Conservation (phyloP, 2,888 invertebrate genomes). For the Thereva nobilitata region DNA sequence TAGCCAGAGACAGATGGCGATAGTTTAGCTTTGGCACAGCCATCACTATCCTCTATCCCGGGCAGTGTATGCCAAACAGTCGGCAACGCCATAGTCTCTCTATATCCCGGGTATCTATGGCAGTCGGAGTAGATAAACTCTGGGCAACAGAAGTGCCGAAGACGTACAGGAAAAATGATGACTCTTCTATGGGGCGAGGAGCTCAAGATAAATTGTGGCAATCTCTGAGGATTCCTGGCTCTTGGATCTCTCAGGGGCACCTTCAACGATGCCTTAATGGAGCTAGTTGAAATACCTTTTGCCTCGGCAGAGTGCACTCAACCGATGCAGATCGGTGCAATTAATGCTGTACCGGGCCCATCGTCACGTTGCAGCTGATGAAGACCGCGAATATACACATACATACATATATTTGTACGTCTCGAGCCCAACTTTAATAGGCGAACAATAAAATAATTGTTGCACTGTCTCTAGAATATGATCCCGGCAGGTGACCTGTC, state of each 20-base stretch:
- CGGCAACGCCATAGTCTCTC: no score
- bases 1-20: constrained; percentile 17
- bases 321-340: background rate
- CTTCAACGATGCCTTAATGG: background rate
- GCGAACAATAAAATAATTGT: constrained; percentile 19
- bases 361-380: constrained; percentile 3
- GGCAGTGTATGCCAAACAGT: no score
- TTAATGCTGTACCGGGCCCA: background rate
- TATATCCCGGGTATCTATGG: background rate
- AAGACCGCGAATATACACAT: background rate
- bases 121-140: constrained; percentile 9
- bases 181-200: constrained; percentile 1
- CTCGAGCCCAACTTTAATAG: constrained; percentile 1
- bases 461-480: background rate
- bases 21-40: background rate
- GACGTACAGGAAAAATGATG: constrained; percentile 25
- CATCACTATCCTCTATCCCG: no score
- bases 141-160: constrained; percentile 3
- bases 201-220: constrained; percentile 9
- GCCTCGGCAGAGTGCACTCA: background rate
- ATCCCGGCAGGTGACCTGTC: background rate
- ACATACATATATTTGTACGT: no score
- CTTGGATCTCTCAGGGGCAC: background rate
- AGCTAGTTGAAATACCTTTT: background rate
- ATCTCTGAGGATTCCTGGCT: constrained; percentile 1